Evolutionary conservation across 2,888 invertebrate species (phyloP), one percentile per base, ranked within the genome.

Genomic region (Anarsia innoxiella): DNA sequence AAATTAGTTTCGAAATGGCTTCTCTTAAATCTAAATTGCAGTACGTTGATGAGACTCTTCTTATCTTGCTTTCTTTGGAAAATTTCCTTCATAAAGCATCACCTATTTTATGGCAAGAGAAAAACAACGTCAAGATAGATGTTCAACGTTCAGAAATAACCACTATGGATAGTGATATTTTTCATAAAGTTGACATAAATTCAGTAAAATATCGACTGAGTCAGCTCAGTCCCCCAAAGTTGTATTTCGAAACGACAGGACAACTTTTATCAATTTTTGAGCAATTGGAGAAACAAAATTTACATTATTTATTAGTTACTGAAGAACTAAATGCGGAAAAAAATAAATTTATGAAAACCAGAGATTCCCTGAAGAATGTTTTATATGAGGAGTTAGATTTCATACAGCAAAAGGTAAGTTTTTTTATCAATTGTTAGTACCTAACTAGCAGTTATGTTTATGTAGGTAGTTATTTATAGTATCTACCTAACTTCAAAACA

Each of bases 51-150:
- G 83, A 84, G 46, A 72, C 71, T 8, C 53, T 83, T 31, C 57
- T 71, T 44, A 84, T 84, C 41, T 59, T 84, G 45, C 32, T 80
- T 12, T 78, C 83, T 1, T 78, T 79, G 45, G 79, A 84, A 63
- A 72, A 66, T 44, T 82, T 84, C 53, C 65, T 84, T 13, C 68
- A 75, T 33, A 73, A 71, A 35, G 71, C 76, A 23, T 66, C 84
- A 2, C 84, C 84, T 9, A 64, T 74, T 49, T 62, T 82, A 39
- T 84, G 83, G 84, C 72, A 74, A 54, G 56, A 76, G 36, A 64
- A 56, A 36, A 51, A 76, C 41, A 64, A 70, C 25, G 54, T 78
- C 27, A 52, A 56, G 15, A 46, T 76, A 12, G 60, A 71, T 38
- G 42, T 51, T 6, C 62, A 64, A 38, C 54, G 69, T 40, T 44